A percentile compares a stretch with the other conserved stretches of the same genome.
Conservation (phyloP, 2,888 invertebrate genomes). For the Miltochrista miniata region DNA sequence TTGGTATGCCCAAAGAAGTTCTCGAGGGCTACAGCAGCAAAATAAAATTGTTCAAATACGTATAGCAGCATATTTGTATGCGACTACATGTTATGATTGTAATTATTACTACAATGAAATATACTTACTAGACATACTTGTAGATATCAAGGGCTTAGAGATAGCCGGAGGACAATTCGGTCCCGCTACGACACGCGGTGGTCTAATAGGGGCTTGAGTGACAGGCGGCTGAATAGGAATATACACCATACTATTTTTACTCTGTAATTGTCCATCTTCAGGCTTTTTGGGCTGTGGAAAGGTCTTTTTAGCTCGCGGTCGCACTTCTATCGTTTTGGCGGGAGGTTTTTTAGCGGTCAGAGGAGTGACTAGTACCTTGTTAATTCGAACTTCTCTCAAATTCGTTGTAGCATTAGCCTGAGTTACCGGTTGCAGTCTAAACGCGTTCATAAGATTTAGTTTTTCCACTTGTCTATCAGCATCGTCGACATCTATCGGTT, state of each 20-base stretch:
- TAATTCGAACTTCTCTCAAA: conserved; percentile 68
- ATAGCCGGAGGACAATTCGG: conserved; percentile 24
- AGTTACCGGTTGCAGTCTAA: conserved; percentile 65
- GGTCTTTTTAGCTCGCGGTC: conserved; percentile 66
- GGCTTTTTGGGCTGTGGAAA: conserved; percentile 69
- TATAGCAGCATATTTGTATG: too few species aligned
- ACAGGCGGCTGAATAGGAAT: conserved; percentile 76
- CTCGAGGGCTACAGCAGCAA: too few species aligned
- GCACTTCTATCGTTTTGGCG: conserved; percentile 46
- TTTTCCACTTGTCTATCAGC: conserved; percentile 64
- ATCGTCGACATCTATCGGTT: conserved; percentile 72
- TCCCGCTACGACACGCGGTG: conserved; percentile 33
- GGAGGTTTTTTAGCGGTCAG: conserved; percentile 35
- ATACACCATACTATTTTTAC: conserved; percentile 79
- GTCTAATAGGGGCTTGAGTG: conserved; percentile 61
- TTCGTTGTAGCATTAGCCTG: conserved; percentile 33
- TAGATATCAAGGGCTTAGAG: conserved; percentile 2
- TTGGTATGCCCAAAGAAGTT: too few species aligned
- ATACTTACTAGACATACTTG: conserved; percentile 8
- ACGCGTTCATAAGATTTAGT: conserved; percentile 68
- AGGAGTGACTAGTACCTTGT: conserved; percentile 59
- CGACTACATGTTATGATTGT: too few species aligned
- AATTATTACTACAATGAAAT: background rate
- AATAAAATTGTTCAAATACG: too few species aligned
- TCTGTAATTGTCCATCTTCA: conserved; percentile 66